Evolutionary conservation across 2,888 invertebrate genomes (phyloP).

Genomic region (Acrobasis repandana): DNA sequence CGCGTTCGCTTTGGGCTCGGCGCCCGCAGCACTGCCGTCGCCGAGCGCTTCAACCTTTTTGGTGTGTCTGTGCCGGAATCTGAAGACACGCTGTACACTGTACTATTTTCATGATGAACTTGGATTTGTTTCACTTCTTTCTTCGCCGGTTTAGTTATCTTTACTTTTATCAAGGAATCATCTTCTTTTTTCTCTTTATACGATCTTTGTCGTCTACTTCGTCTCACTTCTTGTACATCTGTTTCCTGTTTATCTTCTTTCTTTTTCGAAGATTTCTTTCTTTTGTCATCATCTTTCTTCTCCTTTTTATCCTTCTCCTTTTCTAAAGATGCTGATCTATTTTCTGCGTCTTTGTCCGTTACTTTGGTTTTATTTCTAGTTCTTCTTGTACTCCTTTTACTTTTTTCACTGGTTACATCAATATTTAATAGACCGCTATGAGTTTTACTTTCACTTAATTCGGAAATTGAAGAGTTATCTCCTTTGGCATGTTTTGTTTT

Average conservation of each 20-base stretch:
- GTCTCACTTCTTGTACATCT: slow-evolving; percentile 45
- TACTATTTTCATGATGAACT: slow-evolving; percentile 51
- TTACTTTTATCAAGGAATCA: slow-evolving; percentile 30
- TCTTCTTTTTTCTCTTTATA: slow-evolving; percentile 41
- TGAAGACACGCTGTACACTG: slow-evolving; percentile 57
- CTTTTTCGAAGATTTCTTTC: slow-evolving; percentile 23
- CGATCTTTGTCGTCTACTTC: slow-evolving; percentile 56
- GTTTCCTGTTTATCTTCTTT: slow-evolving; percentile 30
- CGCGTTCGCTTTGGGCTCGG: slow-evolving; percentile 6
- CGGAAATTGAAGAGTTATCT: not conserved
- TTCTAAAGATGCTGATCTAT: not conserved
- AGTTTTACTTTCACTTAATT: not conserved
- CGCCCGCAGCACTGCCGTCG: slow-evolving; percentile 38
- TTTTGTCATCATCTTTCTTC: slow-evolving; percentile 12
- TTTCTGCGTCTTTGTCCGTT: slow-evolving; percentile 12
- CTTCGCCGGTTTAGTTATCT: slow-evolving; percentile 24
- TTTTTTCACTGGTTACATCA: slow-evolving; percentile 11
- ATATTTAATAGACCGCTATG: not conserved
- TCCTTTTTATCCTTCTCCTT: slow-evolving; percentile 19
- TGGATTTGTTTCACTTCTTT: slow-evolving; percentile 21
- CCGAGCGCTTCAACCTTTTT: slow-evolving; percentile 48
- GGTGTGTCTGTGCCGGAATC: slow-evolving; percentile 53
- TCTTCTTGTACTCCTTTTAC: slow-evolving; percentile 28
- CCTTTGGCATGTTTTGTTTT: not conserved
- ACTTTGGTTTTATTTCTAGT: slow-evolving; percentile 27